Evolutionary conservation across 2,888 invertebrate genomes (phyloP), one percentile per base, ranked within the genome.

Genomic region (Gasteruption jaculator): DNA sequence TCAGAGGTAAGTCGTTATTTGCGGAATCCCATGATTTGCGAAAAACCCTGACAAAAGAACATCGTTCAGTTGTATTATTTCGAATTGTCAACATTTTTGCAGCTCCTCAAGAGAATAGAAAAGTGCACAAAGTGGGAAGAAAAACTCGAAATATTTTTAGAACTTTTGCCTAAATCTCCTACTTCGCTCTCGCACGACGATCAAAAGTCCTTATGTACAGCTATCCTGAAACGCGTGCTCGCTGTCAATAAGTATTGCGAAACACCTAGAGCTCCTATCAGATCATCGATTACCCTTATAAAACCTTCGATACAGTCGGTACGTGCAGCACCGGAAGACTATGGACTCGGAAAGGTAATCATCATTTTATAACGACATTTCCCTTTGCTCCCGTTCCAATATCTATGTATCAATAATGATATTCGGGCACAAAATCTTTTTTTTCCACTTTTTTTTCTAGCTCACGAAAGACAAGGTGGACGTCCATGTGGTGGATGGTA

Each of bases 401-500:
- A n/a, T n/a, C n/a, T n/a, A 29, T n/a, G 30, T 29, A 8, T 34
- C 10, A 30, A 3, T 16, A 26, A 29, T 22, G 15, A 19, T 3
- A 12, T 26, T 15, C 25, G 7, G n/a, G 14, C 7, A 26, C 27
- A 34, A 12, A 15, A 16, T 12, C 18, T 16, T 33, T 25, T 12
- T 14, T 36, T 60, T 57, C n/a, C 55, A 72, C 18, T 16, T 33
- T 25, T 12, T 14, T 36, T 60, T 57, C n/a, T 55, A 72, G 60
- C 64, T 75, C 19, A 80, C 81, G 1, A 75, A 75, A 18, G 73
- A 74, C 0, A 73, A 74, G 4, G 75, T 85, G 0, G 75, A 76
- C 1, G 72, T 85, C 0, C 77, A 79, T 53, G 76, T 75, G 35
- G 72, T 84, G 11, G 83, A 85, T 57, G 87, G 86, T 8, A 83